Evolutionary conservation across 2,888 invertebrate genomes (phyloP).

Genomic region (Pandemis heparana): DNA sequence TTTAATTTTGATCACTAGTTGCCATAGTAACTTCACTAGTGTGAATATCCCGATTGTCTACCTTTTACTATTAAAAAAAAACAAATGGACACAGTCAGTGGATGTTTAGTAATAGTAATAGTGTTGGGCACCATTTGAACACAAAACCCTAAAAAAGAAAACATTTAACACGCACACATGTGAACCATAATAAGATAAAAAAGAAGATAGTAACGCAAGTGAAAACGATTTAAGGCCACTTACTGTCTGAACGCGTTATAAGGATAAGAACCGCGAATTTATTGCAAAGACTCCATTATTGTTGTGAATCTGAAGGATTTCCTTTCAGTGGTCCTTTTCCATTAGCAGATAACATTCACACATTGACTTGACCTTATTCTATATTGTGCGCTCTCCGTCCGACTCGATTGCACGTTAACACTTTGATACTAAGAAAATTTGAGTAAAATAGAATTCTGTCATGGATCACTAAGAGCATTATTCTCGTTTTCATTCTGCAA

Average conservation of each 20-base stretch:
- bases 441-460: neutral
- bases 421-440: neutral
- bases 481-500: too few relatives aligned
- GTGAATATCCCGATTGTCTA: too few relatives aligned
- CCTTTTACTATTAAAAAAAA: too few relatives aligned
- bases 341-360: conserved; percentile 22
- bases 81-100: too few relatives aligned
- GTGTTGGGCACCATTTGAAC: too few relatives aligned
- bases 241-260: conserved; percentile 18
- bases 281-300: conserved; percentile 23
- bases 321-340: conserved; percentile 22
- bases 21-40: too few relatives aligned
- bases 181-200: conserved; percentile 1
- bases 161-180: neutral
- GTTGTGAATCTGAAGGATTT: conserved; percentile 23
- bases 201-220: conserved; percentile 8
- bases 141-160: neutral
- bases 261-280: conserved; percentile 21
- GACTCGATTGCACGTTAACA: conserved; percentile 4
- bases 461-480: too few relatives aligned
- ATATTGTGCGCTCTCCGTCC: neutral
- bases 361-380: conserved; percentile 16
- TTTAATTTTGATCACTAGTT: too few relatives aligned
- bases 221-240: conserved; percentile 17
- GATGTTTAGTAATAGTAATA: too few relatives aligned